These are phyloP conservation scores for Octopus sinensis DNA, from an alignment of 1,140 invertebrate genomes.

Conservation along the genomic window DNA sequence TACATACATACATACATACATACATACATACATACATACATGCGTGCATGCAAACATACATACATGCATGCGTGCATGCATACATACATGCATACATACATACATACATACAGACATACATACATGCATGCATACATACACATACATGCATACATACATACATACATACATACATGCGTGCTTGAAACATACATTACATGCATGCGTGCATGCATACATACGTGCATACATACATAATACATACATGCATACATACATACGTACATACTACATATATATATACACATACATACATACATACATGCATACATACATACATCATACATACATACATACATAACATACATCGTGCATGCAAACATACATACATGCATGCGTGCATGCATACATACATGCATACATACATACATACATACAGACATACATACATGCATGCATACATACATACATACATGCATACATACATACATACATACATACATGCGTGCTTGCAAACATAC, in stretches of 20 bases:
- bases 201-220: constrained; percentile 3
- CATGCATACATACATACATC: constrained; percentile 16
- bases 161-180: constrained; percentile 23
- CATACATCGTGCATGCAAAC: constrained; percentile 11
- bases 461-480: constrained; percentile 20
- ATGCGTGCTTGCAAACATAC: no score
- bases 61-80: constrained; percentile 15
- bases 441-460: constrained; percentile 10
- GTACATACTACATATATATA: constrained; percentile 12
- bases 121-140: constrained; percentile 24
- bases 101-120: constrained; percentile 10
- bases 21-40: constrained; percentile 1
- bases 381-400: constrained; percentile 11
- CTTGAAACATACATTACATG: no score
- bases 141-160: constrained; percentile 29
- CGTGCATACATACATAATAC: constrained; percentile 11
- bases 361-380: constrained; percentile 6
- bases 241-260: constrained; percentile 10
- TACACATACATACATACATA: constrained; percentile 11
- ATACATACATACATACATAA: constrained; percentile 18
- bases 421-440: constrained; percentile 15
- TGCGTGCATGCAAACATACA: no score
- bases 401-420: constrained; percentile 1
- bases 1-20: constrained; percentile 11
- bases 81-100: constrained; percentile 15